phyloP scores from a whole-genome alignment of 2,797 vertebrate species.

The Scarus forsteni region DNA sequence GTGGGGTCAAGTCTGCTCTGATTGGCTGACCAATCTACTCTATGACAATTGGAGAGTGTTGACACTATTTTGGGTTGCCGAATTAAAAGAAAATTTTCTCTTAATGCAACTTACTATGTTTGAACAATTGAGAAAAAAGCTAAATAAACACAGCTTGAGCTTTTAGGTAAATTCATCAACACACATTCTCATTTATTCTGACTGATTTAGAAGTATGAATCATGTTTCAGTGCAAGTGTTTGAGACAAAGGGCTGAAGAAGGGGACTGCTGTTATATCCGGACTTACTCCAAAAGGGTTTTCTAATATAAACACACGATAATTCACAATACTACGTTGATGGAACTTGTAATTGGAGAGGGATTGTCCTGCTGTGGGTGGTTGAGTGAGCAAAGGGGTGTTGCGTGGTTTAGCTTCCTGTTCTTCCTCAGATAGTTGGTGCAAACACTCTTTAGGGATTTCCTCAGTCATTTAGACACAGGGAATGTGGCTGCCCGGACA shows the following conservation, averaged over 20 bases:
- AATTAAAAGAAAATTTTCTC: no score
- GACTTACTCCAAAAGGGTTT: not conserved
- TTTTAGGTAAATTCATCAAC: no score
- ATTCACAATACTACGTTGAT: not conserved
- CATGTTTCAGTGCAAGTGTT: not conserved
- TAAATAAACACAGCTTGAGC: no score
- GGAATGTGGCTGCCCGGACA: not conserved
- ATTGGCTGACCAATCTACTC: no score
- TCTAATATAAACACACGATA: not conserved
- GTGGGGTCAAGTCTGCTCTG: no score
- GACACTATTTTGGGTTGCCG: no score
- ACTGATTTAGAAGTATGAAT: not conserved
- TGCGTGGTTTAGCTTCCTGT: conserved; percentile 31
- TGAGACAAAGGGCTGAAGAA: not conserved
- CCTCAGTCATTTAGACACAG: conserved; percentile 15
- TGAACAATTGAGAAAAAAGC: no score
- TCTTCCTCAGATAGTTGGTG: not conserved
- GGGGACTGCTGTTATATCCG: conserved; percentile 16
- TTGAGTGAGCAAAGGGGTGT: not conserved
- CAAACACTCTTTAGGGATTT: conserved; percentile 51
- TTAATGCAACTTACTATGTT: no score
- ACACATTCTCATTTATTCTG: no score
- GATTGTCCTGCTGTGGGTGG: not conserved
- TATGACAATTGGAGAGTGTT: no score
- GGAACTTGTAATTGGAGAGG: not conserved